Evolutionary conservation across 2,797 vertebrate genomes (phyloP), one percentile per base, ranked within the genome.

Genomic region (Psittacula derbiana): DNA sequence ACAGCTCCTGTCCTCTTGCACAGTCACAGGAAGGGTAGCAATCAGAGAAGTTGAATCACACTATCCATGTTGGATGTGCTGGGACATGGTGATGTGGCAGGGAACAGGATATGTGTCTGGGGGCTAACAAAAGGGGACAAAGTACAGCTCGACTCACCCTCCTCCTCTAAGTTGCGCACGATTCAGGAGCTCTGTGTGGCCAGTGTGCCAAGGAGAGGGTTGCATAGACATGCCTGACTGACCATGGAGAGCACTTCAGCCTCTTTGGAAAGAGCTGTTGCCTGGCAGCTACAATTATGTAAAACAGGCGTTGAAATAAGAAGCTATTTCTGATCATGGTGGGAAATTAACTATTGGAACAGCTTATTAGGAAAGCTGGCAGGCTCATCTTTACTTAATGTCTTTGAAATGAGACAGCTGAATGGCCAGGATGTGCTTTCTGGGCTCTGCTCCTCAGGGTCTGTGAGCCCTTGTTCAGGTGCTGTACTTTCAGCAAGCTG

Each of bases 331-430:
- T 93, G 93, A 92, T 93, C 78, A 49, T 0, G 43, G 90, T 91
- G 90, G 88, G 60, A 91, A 95, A 96, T 95, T 95, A 95, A 95
- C 82, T 82, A 82, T 85, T 95, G 94, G 94, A 96, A 89, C 92
- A 94, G 93, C 78, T 91, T 74, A 92, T 92, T 80, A 91, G 74
- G 64, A 92, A 91, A 91, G 84, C 71, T 94, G 94, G 93, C 92
- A 95, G 84, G 64, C 93, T 92, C 1, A 5, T 61, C 73, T 88
- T 72, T 50, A 13, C 65, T 73, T 55, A 64, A 73, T 95, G 73
- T 33, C 86, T 95, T 53, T 71, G 78, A 73, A 91, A 95, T 28
- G 90, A 79, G 82, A 19, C 0, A 12, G 53, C 58, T 84, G 61
- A 91, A 60, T 8, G 60, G 88, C 44, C 2, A 4, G 80, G 55